A percentile compares a stretch with the other conserved stretches of the same genome.
Conservation (phyloP, 1,140 invertebrate species). For the silkworm (Bombyx mori) region DNA sequence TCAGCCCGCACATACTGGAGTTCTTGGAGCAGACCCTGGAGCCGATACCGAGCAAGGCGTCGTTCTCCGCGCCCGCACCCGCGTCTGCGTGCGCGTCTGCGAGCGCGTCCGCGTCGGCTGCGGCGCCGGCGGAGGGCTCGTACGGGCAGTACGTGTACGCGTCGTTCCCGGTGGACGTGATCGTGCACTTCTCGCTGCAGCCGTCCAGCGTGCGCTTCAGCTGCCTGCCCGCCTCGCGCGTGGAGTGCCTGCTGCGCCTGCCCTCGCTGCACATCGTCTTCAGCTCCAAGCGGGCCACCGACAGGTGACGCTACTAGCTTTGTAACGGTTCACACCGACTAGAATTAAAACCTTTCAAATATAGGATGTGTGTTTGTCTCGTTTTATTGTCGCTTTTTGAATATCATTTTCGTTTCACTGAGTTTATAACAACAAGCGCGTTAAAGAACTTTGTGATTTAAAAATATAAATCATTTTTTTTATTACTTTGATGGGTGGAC, state of each 20-base stretch:
- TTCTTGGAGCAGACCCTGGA: slow-evolving; percentile 96
- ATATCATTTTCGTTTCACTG: no score
- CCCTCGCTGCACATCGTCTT: slow-evolving; percentile 95
- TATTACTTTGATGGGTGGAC: no score
- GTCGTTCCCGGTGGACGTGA: slow-evolving; percentile 98
- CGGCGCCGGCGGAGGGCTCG: slow-evolving; percentile 58
- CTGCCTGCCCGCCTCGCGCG: slow-evolving; percentile 94
- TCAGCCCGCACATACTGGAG: slow-evolving; percentile 94
- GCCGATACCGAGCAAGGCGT: slow-evolving; percentile 85
- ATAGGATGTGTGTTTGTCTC: no score
- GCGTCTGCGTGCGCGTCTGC: slow-evolving; percentile 28
- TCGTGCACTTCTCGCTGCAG: slow-evolving; percentile 98
- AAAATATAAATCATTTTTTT: no score
- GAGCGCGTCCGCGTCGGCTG: slow-evolving; percentile 15
- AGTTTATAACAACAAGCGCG: no score
- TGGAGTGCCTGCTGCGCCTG: slow-evolving; percentile 96
- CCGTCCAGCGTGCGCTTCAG: slow-evolving; percentile 96
- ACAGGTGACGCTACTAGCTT: slow-evolving; percentile 65
- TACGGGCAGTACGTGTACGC: slow-evolving; percentile 88
- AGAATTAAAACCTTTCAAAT: neutral
- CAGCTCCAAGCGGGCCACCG: slow-evolving; percentile 89
- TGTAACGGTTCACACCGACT: slow-evolving; percentile 4
- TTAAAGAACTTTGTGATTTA: no score
- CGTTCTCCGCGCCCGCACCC: slow-evolving; percentile 51
- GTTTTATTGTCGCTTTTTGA: no score